Base-by-base conservation (phyloP, 2,888 invertebrate species). In the Pharmacophagus antenor region DNA sequence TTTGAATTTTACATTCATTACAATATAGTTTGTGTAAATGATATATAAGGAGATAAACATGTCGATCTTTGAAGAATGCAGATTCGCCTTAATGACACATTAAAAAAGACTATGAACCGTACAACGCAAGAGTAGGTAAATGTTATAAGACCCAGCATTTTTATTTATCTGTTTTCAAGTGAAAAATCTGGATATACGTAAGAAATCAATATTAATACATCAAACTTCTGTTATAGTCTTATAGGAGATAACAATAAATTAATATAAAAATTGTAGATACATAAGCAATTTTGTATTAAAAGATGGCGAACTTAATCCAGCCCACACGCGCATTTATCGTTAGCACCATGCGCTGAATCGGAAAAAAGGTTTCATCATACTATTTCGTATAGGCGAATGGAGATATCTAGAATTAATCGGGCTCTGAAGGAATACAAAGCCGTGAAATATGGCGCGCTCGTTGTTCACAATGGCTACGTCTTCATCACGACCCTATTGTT, bases 361-460 rank as follows among this genome's bases (percentile, higher is more conserved):
- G 86, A 47, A 56, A 85, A 72, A 82, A 86, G 80, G 83, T 88
- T 88, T 88, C 90, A 90, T 86, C 90, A 89, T 82, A 80, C 81
- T 78, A 80, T 84, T 76, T 73, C 83, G 70, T 82, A 82, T 81
- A 81, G 81, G 80, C 77, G 80, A 89, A 90, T 89, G 79, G 87
- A 90, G 90, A 89, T 90, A 90, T 90, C 88, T 89, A 85, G 87
- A 84, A 90, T 90, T 90, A 90, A 90, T 89, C 88, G 88, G 75
- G 77, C 83, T 81, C 85, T 82, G 79, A 82, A 84, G 82, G 80
- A 77, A 79, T 78, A 90, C 90, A 90, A 90, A 89, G 88, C 84
- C 76, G 85, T 91, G 89, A 91, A 85, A 86, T 91, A 91, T 91
- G 76, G 80, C 82, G 77, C 79, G 80, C 84, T 89, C 89, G 88